These are phyloP conservation scores for Ifrita kowaldi DNA, from an alignment of 2,113 vertebrate species.

Conservation along the genomic window DNA sequence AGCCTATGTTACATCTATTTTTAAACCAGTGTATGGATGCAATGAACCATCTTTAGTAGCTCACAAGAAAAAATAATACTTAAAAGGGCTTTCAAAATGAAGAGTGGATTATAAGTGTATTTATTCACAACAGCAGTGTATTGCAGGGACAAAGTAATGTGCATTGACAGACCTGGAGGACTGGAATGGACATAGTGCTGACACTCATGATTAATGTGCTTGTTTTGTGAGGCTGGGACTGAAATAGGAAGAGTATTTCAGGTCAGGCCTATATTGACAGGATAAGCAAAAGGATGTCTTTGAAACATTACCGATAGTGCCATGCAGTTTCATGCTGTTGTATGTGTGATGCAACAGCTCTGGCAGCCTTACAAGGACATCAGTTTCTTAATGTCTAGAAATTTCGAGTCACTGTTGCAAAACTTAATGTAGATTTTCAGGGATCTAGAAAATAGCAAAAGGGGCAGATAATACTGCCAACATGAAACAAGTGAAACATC, in stretches of 20 bases:
- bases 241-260: slow-evolving; percentile 22
- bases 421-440: not conserved
- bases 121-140: not conserved
- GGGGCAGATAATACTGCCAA: not conserved
- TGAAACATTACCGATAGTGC: slow-evolving; percentile 22
- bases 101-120: not conserved
- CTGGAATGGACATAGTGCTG: not conserved
- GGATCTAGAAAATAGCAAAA: not conserved
- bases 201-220: not conserved
- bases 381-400: slow-evolving; percentile 57
- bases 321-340: not conserved
- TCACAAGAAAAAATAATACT: not conserved
- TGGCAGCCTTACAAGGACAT: slow-evolving; percentile 65
- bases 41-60: not conserved
- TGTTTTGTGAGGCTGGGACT: not conserved
- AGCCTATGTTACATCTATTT: not conserved
- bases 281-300: slow-evolving; percentile 33
- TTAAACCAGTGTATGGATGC: not conserved
- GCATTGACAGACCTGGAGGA: not conserved
- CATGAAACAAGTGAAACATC: not conserved
- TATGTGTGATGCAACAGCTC: slow-evolving; percentile 28
- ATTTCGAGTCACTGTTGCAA: slow-evolving; percentile 38
- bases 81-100: slow-evolving; percentile 19
- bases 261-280: slow-evolving; percentile 44
- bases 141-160: not conserved